These are phyloP conservation scores for Meloidogyne hapla DNA, from an alignment of 1,140 invertebrate genomes.

Conservation along the genomic window DNA sequence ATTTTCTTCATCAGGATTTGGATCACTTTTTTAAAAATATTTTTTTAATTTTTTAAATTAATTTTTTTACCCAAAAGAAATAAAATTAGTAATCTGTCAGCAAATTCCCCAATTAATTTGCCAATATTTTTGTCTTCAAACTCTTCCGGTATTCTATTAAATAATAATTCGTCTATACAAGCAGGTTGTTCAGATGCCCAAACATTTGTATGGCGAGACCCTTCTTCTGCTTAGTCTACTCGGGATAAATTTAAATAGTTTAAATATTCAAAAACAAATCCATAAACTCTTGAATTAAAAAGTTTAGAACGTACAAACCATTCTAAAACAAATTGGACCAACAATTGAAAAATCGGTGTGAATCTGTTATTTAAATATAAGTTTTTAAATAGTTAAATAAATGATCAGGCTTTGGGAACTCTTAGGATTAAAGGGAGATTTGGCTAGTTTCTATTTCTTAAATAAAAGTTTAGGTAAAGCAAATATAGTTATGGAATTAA, in stretches of 20 bases:
- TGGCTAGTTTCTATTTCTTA: too few relatives aligned
- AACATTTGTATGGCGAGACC: background rate
- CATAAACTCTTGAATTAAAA: constrained; percentile 6
- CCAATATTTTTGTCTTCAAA: background rate
- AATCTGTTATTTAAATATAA: too few relatives aligned
- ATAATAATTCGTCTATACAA: constrained; percentile 21
- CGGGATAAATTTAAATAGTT: background rate
- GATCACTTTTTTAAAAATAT: background rate
- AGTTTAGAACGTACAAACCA: constrained; percentile 7
- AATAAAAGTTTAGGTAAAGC: background rate
- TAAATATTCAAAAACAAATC: background rate
- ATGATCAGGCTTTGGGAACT: too few relatives aligned
- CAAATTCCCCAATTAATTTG: constrained; percentile 9
- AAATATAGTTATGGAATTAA: too few relatives aligned
- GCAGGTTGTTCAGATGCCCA: background rate
- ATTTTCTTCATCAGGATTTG: constrained; percentile 5
- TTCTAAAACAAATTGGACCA: constrained; percentile 16
- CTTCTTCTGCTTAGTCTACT: constrained; percentile 14
- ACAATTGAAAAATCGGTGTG: constrained; percentile 11
- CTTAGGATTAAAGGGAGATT: too few relatives aligned
- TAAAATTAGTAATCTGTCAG: constrained; percentile 8
- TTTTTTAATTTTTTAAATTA: background rate
- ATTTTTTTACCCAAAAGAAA: constrained; percentile 20
- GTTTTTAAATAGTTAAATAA: too few relatives aligned
- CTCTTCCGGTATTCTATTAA: background rate